phyloP scores from a whole-genome alignment of 2,888 invertebrate species.

The Melipona bicolor region DNA sequence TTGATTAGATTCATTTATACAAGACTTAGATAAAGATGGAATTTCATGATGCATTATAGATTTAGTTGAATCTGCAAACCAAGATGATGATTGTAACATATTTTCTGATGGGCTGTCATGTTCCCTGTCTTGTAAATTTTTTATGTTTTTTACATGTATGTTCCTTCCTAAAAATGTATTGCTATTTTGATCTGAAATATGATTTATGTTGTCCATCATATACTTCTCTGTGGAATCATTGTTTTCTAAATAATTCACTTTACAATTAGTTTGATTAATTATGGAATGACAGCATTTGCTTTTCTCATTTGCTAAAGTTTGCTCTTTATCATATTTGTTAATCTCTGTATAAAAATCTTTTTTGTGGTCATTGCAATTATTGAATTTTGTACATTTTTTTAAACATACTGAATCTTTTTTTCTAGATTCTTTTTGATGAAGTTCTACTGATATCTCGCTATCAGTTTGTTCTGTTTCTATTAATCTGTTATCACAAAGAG shows the following conservation, averaged over 20 bases:
- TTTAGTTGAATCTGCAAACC: constrained; percentile 1
- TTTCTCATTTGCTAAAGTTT: constrained; percentile 1
- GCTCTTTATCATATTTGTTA: not conserved
- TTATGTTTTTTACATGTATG: constrained; percentile 31
- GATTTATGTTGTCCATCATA: constrained; percentile 1
- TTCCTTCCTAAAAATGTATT: constrained; percentile 1
- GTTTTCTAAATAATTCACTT: constrained; percentile 1
- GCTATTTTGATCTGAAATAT: not conserved
- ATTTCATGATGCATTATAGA: not conserved
- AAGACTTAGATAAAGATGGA: constrained; percentile 9
- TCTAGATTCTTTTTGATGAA: not conserved
- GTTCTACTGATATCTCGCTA: constrained; percentile 14
- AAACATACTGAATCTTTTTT: constrained; percentile 25
- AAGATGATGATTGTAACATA: constrained; percentile 15
- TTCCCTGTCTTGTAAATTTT: constrained; percentile 21
- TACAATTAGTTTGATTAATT: constrained; percentile 19
- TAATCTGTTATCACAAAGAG: constrained; percentile 53
- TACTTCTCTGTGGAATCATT: not conserved
- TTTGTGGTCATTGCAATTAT: not conserved
- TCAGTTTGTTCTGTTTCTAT: constrained; percentile 18
- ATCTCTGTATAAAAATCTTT: constrained; percentile 4
- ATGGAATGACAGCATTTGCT: constrained; percentile 6
- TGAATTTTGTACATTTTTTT: constrained; percentile 8
- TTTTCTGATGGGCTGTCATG: constrained; percentile 5
- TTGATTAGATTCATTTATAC: constrained; percentile 10